Conservation (phyloP, 2,797 vertebrate species). For the Xenops minutus region DNA sequence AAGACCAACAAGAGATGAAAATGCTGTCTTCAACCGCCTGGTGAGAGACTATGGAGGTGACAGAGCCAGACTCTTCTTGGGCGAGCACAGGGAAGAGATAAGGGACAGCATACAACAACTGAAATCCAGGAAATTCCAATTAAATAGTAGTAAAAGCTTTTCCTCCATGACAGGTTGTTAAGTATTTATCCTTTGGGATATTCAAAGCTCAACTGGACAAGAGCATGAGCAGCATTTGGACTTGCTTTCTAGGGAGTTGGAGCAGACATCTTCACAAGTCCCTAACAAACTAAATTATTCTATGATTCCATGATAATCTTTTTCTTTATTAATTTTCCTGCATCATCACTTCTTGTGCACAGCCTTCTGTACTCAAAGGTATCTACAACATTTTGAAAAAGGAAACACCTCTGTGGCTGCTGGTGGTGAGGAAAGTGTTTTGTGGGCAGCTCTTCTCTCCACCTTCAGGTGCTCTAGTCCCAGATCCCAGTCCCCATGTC, state of each 20-base stretch:
- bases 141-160: neutral
- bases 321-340: neutral
- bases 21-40: neutral
- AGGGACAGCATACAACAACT: neutral
- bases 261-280: neutral
- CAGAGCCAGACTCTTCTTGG: neutral
- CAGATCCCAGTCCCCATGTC: neutral
- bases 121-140: neutral
- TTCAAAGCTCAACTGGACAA: neutral
- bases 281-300: neutral
- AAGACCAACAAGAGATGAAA: neutral
- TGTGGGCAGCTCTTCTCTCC: neutral
- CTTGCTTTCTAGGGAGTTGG: neutral
- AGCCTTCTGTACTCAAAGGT: neutral
- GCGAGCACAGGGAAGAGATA: neutral
- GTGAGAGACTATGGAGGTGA: neutral
- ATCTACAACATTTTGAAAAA: neutral
- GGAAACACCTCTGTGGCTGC: neutral
- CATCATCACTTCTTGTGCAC: neutral
- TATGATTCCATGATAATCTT: neutral
- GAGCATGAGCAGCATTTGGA: neutral
- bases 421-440: neutral
- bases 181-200: neutral
- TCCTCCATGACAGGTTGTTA: neutral
- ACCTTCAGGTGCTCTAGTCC: fast-evolving